A percentile compares a stretch with the other conserved stretches of the same genome.
These are phyloP conservation scores for Chitala chitala DNA, from an alignment of 2,113 vertebrate genomes.

Conservation along the genomic window DNA sequence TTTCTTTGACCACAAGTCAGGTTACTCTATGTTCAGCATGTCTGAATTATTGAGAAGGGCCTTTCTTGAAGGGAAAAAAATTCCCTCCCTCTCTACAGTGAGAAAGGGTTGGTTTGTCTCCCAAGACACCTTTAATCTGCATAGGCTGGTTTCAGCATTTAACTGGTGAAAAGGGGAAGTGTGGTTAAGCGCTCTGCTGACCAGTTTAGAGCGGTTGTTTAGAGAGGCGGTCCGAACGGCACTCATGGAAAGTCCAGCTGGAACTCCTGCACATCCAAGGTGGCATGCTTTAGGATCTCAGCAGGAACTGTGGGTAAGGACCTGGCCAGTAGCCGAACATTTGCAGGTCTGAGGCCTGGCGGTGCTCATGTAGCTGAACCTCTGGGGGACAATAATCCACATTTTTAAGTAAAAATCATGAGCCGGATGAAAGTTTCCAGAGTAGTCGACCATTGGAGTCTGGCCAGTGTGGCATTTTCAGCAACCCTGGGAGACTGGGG, in stretches of 20 bases:
- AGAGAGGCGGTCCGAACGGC: background rate
- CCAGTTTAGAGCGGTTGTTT: background rate
- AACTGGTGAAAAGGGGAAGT: background rate
- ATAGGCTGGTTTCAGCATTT: background rate
- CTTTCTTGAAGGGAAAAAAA: background rate
- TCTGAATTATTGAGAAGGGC: background rate
- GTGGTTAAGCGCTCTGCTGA: background rate
- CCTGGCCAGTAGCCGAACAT: too few species aligned
- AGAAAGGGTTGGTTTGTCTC: background rate
- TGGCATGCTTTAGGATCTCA: background rate
- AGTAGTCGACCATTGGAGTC: background rate
- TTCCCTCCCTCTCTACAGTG: background rate
- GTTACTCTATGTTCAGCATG: background rate
- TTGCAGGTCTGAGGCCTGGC: too few species aligned
- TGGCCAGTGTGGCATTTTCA: background rate
- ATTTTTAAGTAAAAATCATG: too few species aligned
- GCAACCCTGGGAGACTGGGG: background rate
- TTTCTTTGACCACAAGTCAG: background rate
- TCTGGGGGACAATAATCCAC: too few species aligned
- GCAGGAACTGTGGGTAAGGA: background rate
- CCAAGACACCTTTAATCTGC: background rate
- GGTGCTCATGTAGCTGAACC: too few species aligned
- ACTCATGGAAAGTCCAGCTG: background rate
- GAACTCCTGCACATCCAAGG: background rate
- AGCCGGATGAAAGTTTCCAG: background rate